Evolutionary conservation across 2,797 vertebrate species (phyloP).

Genomic region (Varecia variegata): DNA sequence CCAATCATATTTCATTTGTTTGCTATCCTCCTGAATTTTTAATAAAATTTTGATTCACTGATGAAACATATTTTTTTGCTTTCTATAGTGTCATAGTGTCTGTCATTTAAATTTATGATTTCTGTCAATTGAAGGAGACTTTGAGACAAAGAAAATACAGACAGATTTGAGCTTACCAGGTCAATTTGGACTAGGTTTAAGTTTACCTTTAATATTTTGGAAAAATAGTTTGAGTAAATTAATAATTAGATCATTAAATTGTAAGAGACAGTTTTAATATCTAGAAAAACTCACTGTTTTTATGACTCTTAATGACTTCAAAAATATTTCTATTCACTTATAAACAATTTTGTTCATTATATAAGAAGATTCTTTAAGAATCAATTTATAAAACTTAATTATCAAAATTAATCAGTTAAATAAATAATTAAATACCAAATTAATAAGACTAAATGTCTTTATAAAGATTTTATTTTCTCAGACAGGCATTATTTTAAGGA

Average conservation of each 20-base stretch:
- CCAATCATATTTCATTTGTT: not conserved
- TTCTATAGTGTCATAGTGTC: not conserved
- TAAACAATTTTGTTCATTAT: not conserved
- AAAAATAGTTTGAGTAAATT: not conserved
- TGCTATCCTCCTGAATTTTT: not conserved
- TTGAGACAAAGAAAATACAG: not conserved
- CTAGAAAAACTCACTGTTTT: not conserved
- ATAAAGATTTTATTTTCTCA: not conserved
- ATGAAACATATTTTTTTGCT: not conserved
- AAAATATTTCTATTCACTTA: not conserved
- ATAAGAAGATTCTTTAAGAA: not conserved
- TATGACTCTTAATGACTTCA: not conserved
- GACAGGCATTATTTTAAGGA: not conserved
- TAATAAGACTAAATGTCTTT: not conserved
- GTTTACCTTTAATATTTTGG: not conserved
- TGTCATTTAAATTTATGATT: constrained; percentile 29
- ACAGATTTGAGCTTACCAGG: not conserved
- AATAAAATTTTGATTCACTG: not conserved
- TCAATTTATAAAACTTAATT: not conserved
- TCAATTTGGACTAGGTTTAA: not conserved
- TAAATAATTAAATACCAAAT: not conserved
- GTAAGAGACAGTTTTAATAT: not conserved
- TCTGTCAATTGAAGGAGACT: not conserved
- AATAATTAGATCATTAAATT: not conserved
- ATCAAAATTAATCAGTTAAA: not conserved